A percentile compares a stretch with the other conserved stretches of the same genome.
phyloP scores from a whole-genome alignment of 2,113 vertebrate genomes.

The Pollimyrus isidori region DNA sequence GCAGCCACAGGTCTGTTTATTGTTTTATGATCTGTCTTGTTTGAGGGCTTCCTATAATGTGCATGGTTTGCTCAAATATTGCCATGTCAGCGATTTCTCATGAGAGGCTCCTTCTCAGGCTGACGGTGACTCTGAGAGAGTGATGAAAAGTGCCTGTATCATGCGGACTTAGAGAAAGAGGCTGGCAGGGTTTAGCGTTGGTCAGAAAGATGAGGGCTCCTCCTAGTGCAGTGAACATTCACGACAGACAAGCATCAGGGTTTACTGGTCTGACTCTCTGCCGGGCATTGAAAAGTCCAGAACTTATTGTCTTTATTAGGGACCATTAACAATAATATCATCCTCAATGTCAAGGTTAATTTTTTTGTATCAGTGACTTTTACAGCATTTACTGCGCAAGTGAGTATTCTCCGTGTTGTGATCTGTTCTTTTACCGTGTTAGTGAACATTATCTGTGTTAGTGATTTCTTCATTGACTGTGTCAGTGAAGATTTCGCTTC shows the following conservation, averaged over 20 bases:
- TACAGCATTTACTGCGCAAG: background rate
- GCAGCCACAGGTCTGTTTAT: background rate
- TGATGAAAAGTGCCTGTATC: background rate
- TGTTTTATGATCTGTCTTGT: background rate
- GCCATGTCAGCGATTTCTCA: background rate
- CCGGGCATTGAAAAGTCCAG: too few relatives aligned
- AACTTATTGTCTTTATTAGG: background rate
- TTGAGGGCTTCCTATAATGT: background rate
- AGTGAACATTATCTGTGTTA: background rate
- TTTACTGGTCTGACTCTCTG: background rate
- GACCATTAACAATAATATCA: too few relatives aligned
- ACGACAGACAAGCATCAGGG: background rate
- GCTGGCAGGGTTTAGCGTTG: background rate
- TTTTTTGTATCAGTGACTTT: background rate
- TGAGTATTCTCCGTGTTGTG: background rate
- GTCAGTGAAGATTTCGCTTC: background rate
- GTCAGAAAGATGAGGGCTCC: background rate
- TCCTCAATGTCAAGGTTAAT: background rate
- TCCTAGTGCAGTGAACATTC: background rate
- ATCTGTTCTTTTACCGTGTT: background rate
- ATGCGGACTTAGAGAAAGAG: background rate
- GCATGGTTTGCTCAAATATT: background rate
- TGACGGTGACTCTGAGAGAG: background rate
- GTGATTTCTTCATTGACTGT: background rate
- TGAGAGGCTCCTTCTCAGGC: background rate